Evolutionary conservation across 2,888 invertebrate species (phyloP), one percentile per base, ranked within the genome.

Genomic region (Xylophagus ater): DNA sequence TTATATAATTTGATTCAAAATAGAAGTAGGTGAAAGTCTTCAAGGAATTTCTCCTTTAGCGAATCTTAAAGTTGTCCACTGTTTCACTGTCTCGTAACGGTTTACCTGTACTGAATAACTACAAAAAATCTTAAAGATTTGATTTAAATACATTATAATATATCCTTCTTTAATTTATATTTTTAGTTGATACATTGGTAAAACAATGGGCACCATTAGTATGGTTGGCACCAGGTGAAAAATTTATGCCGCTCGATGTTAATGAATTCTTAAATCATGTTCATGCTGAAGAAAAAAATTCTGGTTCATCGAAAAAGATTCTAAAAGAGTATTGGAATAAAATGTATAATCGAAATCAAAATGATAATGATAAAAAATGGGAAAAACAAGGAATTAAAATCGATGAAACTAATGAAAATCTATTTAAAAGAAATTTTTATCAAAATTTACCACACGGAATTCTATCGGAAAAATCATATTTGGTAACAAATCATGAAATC

Each of bases 221-320:
- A 17, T 77, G 76, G 75, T 60, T 79, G 34, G 74, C 76, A 35
- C 76, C 76, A 2, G 70, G 71, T 40, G 79, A 79, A 59, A 67
- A 67, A 55, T 78, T 72, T 54, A 63, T 75, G 60, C 79, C 79
- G 1, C 60, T 71, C 38, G 70, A 70, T 37, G 76, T 76, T 2
- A 70, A 73, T 32, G 70, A 73, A 46, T 78, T 78, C 57, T 59
- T 78, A 35, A 60, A 68, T 41, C 66, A 77, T 55, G 72, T 76
- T 4, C 64, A 65, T 49, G 61, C 62, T 4, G 62, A 60, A 51
- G 59, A 56, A 35, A 17, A 13, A 5, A 40, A 14, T 29, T 23
- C 25, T 32, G 12, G 3, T 20, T 17, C 4, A 17, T 14, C 18
- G 7, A 28, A 19, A 14, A n/a, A 18, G 8, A 18, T 25, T 12